Base-by-base conservation (phyloP, 2,797 vertebrate genomes). In the Rhadinocentrus ornatus region DNA sequence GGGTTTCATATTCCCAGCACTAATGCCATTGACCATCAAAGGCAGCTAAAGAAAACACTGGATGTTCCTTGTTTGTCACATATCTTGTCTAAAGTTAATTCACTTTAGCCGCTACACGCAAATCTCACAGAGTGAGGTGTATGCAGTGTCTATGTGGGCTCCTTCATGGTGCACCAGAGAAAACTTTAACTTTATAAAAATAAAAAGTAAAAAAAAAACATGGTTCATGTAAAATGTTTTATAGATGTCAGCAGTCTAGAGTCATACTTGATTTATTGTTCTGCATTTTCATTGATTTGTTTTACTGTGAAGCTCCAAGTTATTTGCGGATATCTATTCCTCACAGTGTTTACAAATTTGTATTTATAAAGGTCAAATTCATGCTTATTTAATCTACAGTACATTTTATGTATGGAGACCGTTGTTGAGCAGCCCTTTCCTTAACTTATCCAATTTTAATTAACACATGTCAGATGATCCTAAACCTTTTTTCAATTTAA, bases 1-100 rank as follows among this genome's bases (percentile, higher is more conserved):
- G 77, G 84, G 75, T 88, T 89, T 86, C 81, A 80, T 77, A 83
- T 83, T 77, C 55, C 65, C 3, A 6, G 20, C 18, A 11, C 66
- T 85, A 67, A 91, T 80, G 64, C 50, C 50, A 61, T 59, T 73
- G 68, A 80, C 69, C 88, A 88, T 92, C 87, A 88, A 91, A 92
- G 80, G 71, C 68, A 0, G 64, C 71, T 48, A 67, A 81, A 86
- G 75, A 80, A 76, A 86, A 84, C 71, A 59, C 64, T 74, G 83
- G 73, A 80, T 4, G 66, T 26, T 80, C 58, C 73, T 68, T 85
- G 78, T 88, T 89, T 77, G 84, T 88, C 83, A 86, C 83, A 77
- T 62, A 55, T 82, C 73, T 66, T 44, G 48, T 67, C 73, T 78
- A 65, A 77, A 70, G 68, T 69, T 85, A 81, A 90, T 89, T 85